Percentiles rank a stretch among this genome's conserved stretches.
Conservation (phyloP, 1,140 invertebrate genomes). For the Lepidurus packardi region DNA sequence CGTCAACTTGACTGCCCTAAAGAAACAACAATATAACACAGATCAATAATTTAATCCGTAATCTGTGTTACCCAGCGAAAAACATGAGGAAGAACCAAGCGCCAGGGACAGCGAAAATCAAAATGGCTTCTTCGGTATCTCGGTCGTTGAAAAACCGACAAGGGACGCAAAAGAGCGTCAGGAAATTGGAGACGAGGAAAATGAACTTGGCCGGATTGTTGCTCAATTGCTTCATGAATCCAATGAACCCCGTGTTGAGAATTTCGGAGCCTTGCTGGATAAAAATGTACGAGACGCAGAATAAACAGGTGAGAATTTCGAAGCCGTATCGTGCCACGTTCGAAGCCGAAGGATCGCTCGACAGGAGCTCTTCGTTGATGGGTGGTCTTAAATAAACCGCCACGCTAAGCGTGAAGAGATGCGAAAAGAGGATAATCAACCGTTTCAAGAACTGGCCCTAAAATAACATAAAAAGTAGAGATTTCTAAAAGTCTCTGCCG, state of each 20-base stretch:
- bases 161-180: conserved; percentile 88
- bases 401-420: conserved; percentile 78
- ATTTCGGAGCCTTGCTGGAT: conserved; percentile 89
- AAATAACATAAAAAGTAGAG: conserved; percentile 26
- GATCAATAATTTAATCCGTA: conserved; percentile 4
- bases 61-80: conserved; percentile 79
- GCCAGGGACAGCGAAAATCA: conserved; percentile 85
- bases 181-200: conserved; percentile 84
- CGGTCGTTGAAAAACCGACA: conserved; percentile 67
- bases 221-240: conserved; percentile 84
- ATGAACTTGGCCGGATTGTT: conserved; percentile 91
- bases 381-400: conserved; percentile 80
- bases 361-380: conserved; percentile 49
- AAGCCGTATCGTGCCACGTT: conserved; percentile 61
- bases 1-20: conserved; percentile 81
- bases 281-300: conserved; percentile 81
- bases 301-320: conserved; percentile 76
- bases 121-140: conserved; percentile 79
- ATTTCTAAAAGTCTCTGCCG: neutral
- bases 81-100: conserved; percentile 98
- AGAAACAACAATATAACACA: conserved; percentile 39
- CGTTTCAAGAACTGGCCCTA: conserved; percentile 87
- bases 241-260: conserved; percentile 81
- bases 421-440: conserved; percentile 72
- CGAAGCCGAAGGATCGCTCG: conserved; percentile 45